These are phyloP conservation scores for Proterorhinus semilunaris DNA, from an alignment of 2,113 vertebrate species.

Conservation along the genomic window DNA sequence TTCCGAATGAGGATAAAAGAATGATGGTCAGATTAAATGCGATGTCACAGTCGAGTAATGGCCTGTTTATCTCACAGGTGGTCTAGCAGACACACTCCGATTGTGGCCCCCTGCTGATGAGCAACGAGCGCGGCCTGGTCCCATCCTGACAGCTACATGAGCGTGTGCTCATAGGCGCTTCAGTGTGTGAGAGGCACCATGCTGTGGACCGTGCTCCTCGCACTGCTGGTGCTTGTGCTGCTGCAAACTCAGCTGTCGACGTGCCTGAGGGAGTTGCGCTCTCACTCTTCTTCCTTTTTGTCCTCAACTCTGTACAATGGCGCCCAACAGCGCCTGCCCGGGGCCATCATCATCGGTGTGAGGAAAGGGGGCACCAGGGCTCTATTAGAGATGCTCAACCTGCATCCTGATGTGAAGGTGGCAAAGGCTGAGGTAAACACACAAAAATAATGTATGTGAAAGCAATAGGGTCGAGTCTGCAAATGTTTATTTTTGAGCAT, in stretches of 20 bases:
- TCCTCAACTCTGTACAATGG: conserved; percentile 50
- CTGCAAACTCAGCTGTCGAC: conserved; percentile 77
- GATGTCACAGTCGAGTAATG: conserved; percentile 11
- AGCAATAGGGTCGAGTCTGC: background rate
- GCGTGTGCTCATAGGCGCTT: conserved; percentile 46
- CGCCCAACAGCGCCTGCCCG: conserved; percentile 72
- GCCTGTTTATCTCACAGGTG: conserved; percentile 44
- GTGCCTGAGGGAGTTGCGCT: conserved; percentile 71
- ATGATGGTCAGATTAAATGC: conserved; percentile 7
- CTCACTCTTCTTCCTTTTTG: conserved; percentile 30
- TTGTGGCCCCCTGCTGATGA: conserved; percentile 44
- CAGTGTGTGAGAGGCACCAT: conserved; percentile 60
- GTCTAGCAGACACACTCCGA: conserved; percentile 28
- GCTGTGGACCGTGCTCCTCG: conserved; percentile 78
- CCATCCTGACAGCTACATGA: conserved; percentile 47
- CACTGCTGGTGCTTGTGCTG: conserved; percentile 73
- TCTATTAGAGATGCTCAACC: conserved; percentile 81
- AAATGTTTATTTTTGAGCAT: background rate
- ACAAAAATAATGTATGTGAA: background rate
- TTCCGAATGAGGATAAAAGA: background rate
- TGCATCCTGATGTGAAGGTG: conserved; percentile 80
- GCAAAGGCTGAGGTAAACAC: conserved; percentile 74
- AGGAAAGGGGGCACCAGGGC: conserved; percentile 82
- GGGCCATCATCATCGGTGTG: conserved; percentile 81
- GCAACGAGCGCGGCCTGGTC: conserved; percentile 37